Conservation (phyloP, 2,888 invertebrate genomes). For the Dasypolia templi region DNA sequence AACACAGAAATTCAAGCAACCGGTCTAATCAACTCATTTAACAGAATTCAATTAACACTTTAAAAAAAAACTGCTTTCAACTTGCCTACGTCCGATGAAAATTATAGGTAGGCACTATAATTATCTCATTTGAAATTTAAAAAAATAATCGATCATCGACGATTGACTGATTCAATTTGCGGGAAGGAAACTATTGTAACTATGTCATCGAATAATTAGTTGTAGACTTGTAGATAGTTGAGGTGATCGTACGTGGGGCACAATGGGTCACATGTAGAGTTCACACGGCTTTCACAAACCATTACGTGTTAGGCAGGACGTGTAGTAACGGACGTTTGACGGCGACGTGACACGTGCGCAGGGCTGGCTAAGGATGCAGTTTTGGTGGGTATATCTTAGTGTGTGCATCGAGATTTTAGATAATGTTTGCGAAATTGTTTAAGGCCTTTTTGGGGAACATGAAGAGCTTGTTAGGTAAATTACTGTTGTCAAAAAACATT, state of each 20-base stretch:
- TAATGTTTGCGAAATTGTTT: slow-evolving; percentile 8
- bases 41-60: slow-evolving; percentile 33
- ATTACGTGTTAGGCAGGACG: slow-evolving; percentile 82
- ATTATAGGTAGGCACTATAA: slow-evolving; percentile 28
- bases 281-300: slow-evolving; percentile 86
- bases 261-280: slow-evolving; percentile 81
- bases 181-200: slow-evolving; percentile 64
- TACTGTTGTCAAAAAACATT: neutral
- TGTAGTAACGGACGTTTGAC: slow-evolving; percentile 71
- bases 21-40: slow-evolving; percentile 43
- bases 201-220: slow-evolving; percentile 78
- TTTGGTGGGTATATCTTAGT: slow-evolving; percentile 28
- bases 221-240: slow-evolving; percentile 76
- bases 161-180: slow-evolving; percentile 25
- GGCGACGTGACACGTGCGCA: slow-evolving; percentile 63
- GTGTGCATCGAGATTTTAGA: slow-evolving; percentile 35
- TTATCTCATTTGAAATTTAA: slow-evolving; percentile 49
- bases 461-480: slow-evolving; percentile 5
- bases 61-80: slow-evolving; percentile 44
- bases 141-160: slow-evolving; percentile 38
- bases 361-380: slow-evolving; percentile 62
- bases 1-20: slow-evolving; percentile 3
- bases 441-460: neutral
- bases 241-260: slow-evolving; percentile 78
- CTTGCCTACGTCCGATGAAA: slow-evolving; percentile 35